A percentile compares a stretch with the other conserved stretches of the same genome.
Conservation (phyloP, 92 coral and sea anemone species). For the Diadumene lineata region DNA sequence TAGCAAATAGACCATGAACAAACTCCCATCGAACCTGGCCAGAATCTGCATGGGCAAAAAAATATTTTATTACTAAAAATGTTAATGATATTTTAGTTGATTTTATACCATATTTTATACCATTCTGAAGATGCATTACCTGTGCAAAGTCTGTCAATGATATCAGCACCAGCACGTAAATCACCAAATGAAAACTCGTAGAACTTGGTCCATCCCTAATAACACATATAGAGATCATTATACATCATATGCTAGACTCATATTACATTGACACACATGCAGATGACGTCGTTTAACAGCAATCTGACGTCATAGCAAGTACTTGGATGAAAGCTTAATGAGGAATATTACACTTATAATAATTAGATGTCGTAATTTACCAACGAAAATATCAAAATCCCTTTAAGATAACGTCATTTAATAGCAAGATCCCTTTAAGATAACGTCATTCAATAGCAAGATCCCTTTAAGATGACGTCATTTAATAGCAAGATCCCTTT, state of each 20-base stretch:
- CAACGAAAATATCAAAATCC: too few relatives aligned
- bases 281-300: neutral
- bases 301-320: neutral
- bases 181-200: slow-evolving; percentile 98
- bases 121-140: slow-evolving; percentile 35
- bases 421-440: neutral
- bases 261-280: too few relatives aligned
- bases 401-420: neutral
- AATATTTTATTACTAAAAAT: neutral
- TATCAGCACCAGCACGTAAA: slow-evolving; percentile 96
- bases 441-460: too few relatives aligned
- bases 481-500: neutral
- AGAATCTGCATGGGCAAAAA: slow-evolving; percentile 47
- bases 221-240: neutral
- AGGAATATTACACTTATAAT: neutral
- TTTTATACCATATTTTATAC: neutral
- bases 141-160: slow-evolving; percentile 92
- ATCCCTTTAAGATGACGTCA: neutral
- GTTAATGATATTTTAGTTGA: neutral
- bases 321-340: neutral
- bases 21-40: slow-evolving; percentile 88
- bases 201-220: slow-evolving; percentile 98
- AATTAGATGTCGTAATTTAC: neutral
- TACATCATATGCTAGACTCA: too few relatives aligned
- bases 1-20: slow-evolving; percentile 91